Base-by-base conservation (phyloP, 2,888 invertebrate genomes). In the Rhogogaster chlorosoma region DNA sequence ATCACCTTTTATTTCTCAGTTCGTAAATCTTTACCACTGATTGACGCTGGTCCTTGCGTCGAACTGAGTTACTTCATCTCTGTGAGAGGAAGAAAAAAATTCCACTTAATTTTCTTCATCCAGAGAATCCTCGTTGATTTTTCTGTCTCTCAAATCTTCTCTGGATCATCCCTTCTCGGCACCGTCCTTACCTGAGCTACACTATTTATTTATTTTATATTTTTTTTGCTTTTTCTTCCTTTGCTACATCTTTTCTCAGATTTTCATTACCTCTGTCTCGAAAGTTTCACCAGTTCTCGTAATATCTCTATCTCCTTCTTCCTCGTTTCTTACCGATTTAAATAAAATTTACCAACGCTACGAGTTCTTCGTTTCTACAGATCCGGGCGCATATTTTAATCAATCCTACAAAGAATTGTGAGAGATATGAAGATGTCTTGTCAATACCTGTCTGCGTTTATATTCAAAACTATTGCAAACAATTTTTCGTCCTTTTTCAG, bases 71-170 rank as follows among this genome's bases (percentile, higher is more conserved):
- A 9, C 71, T 73, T 12, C n/a, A n/a, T n/a, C 42, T 29, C n/a
- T 7, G 71, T 42, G 5, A 61, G 9, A 10, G 9, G 36, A 70
- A 12, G 26, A 26, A 22, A 9, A 12, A 67, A 67, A 67, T 32
- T 18, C 32, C 71, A 73, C 71, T 73, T 42, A 73, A 73, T 73
- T 42, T 73, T 73, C 71, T 73, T 73, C 71, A 73, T n/a, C 38
- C 71, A 32, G 12, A 42, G 26, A 73, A 42, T 73, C 12, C 71
- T 15, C 71, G 71, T 73, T 73, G 67, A 67, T 67, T 67, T 32
- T 32, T 67, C 18, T 67, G 32, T 67, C 32, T 67, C 67, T 67
- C 67, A 67, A 67, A 32, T 67, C 32, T 42, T 73, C 42, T 42
- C 22, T 12, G 71, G 71, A 73, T 42, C 71, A 73, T 42, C 71